Evolutionary conservation across 2,113 vertebrate species (phyloP).

Genomic region (Microtus montanus): DNA sequence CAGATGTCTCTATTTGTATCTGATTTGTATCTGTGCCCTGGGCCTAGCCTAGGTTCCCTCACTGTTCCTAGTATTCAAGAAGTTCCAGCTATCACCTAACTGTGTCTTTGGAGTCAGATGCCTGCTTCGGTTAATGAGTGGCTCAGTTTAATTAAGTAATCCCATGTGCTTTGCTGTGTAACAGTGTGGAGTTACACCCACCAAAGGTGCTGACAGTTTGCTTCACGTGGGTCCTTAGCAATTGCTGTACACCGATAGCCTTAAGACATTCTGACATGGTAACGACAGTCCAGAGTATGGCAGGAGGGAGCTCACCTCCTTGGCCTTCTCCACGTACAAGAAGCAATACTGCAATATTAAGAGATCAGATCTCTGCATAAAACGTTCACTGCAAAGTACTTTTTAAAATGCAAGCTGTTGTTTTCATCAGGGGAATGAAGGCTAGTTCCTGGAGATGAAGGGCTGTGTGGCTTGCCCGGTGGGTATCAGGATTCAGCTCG

Average conservation of each 20-base stretch:
- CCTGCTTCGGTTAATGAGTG: accelerated
- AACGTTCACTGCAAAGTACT: neutral
- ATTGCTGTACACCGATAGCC: accelerated
- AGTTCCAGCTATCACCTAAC: accelerated
- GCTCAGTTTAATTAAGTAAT: too few species aligned
- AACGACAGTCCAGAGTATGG: accelerated
- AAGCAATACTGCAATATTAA: accelerated
- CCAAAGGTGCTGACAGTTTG: accelerated
- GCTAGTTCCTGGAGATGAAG: accelerated
- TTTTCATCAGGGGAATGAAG: accelerated
- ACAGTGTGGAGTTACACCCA: accelerated
- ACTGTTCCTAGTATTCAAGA: neutral
- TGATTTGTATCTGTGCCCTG: accelerated
- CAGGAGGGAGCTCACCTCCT: accelerated
- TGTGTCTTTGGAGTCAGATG: accelerated
- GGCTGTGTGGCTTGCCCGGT: too few species aligned
- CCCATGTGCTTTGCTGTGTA: accelerated
- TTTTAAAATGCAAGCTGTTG: neutral
- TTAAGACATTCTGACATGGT: accelerated
- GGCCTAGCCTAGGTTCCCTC: too few species aligned
- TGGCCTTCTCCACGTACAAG: neutral
- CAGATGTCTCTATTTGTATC: accelerated
- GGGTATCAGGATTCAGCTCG: neutral
- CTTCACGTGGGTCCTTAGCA: too few species aligned
- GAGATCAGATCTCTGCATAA: neutral